Conservation (phyloP, 2,113 vertebrate species). For the Xenus cinereus region DNA sequence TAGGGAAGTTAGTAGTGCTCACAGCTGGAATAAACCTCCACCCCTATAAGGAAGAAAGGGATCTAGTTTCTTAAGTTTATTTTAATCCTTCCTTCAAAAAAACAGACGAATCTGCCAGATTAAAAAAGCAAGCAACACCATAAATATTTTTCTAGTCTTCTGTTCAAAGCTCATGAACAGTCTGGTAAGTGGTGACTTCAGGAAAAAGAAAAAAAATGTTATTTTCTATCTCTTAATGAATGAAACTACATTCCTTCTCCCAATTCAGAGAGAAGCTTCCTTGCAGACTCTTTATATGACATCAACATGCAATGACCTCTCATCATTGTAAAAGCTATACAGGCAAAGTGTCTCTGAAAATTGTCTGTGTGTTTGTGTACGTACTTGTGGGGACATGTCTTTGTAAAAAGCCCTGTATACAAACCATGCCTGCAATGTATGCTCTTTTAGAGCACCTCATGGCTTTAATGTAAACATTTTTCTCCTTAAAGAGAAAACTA, state of each 20-base stretch:
- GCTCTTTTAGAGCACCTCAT: not conserved
- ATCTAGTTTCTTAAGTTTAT: slow-evolving; percentile 1
- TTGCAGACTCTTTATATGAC: not conserved
- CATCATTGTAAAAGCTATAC: not conserved
- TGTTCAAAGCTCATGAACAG: not conserved
- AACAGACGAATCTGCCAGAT: slow-evolving; percentile 2
- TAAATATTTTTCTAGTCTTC: not conserved
- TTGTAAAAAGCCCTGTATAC: not conserved
- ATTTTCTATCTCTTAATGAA: not conserved
- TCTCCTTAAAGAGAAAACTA: not conserved
- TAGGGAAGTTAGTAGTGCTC: not conserved
- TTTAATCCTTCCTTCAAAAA: slow-evolving; percentile 19
- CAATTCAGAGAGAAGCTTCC: not conserved
- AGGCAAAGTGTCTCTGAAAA: not conserved
- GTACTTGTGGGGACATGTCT: not conserved
- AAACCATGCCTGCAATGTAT: not conserved
- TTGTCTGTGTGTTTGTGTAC: not conserved
- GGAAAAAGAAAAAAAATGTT: not conserved
- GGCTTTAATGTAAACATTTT: not conserved
- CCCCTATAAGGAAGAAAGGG: not conserved
- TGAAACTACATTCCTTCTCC: not conserved
- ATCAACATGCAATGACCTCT: not conserved
- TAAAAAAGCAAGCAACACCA: slow-evolving; percentile 1
- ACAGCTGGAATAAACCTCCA: not conserved
- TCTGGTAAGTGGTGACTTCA: not conserved